These are phyloP conservation scores for Sycophila texana DNA, from an alignment of 2,888 invertebrate genomes.

Conservation along the genomic window DNA sequence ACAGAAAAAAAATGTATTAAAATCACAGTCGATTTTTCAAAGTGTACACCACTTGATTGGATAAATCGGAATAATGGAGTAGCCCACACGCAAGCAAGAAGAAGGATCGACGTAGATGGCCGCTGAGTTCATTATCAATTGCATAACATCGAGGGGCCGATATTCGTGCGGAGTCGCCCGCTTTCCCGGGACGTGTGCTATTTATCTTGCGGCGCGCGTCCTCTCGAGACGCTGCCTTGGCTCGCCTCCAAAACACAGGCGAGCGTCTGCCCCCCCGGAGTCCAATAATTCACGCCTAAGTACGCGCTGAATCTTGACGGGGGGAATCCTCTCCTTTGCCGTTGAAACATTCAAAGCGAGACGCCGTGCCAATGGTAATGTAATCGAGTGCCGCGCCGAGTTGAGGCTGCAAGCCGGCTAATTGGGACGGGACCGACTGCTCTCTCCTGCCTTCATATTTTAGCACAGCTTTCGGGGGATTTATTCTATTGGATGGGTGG, in stretches of 20 bases:
- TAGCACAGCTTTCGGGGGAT: no score
- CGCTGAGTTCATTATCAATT: neutral
- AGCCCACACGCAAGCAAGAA: no score
- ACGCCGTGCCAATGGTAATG: constrained; percentile 14
- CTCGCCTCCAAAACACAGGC: constrained; percentile 16
- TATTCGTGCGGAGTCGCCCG: neutral
- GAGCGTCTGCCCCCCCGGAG: neutral
- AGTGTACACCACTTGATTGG: no score
- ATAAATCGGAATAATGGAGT: no score
- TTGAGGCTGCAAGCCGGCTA: constrained; percentile 6
- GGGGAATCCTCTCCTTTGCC: constrained; percentile 9
- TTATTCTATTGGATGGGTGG: no score
- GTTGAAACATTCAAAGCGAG: constrained; percentile 16
- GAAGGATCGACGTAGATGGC: neutral
- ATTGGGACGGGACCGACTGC: constrained; percentile 1
- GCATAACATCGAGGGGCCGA: neutral
- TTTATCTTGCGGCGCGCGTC: constrained; percentile 5
- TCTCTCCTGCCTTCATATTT: no score
- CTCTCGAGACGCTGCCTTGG: constrained; percentile 10
- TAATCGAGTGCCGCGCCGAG: constrained; percentile 27
- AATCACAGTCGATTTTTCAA: no score
- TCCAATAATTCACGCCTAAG: constrained; percentile 40
- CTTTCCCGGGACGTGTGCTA: neutral
- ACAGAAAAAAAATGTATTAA: no score
- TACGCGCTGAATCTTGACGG: constrained; percentile 32